Percentiles rank a stretch among this genome's conserved stretches.
phyloP scores from a whole-genome alignment of 2,113 vertebrate species.

The Ibidorhyncha struthersii region DNA sequence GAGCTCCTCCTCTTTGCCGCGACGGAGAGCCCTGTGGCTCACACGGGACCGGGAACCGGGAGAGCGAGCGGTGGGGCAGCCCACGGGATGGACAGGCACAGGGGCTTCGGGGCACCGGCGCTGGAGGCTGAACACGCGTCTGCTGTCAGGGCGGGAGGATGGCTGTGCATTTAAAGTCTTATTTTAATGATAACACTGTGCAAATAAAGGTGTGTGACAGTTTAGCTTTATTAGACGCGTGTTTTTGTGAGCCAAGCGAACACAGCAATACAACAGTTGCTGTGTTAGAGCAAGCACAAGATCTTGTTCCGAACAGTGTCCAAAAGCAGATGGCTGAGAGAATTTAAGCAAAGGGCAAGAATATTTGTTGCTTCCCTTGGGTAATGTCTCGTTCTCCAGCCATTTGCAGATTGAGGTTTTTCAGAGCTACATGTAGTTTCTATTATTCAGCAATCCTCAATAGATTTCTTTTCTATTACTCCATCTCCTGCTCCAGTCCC shows the following conservation, averaged over 20 bases:
- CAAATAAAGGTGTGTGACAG: background rate
- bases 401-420: background rate
- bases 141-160: background rate
- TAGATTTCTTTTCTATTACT: background rate
- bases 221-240: fast-evolving
- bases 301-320: background rate
- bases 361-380: background rate
- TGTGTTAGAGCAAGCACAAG: background rate
- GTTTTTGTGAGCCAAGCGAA: background rate
- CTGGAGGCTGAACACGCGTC: background rate
- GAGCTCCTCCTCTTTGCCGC: background rate
- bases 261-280: background rate
- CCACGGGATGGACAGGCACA: background rate
- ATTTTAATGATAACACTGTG: background rate
- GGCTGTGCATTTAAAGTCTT: fast-evolving
- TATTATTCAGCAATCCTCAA: background rate
- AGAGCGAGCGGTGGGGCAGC: background rate
- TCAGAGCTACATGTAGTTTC: background rate
- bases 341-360: background rate
- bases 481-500: background rate
- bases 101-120: background rate
- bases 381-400: background rate
- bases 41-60: background rate
- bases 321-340: background rate
- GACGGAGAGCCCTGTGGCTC: fast-evolving